These are phyloP conservation scores for Rhizomys pruinosus DNA, from an alignment of 2,113 vertebrate genomes.

Conservation along the genomic window DNA sequence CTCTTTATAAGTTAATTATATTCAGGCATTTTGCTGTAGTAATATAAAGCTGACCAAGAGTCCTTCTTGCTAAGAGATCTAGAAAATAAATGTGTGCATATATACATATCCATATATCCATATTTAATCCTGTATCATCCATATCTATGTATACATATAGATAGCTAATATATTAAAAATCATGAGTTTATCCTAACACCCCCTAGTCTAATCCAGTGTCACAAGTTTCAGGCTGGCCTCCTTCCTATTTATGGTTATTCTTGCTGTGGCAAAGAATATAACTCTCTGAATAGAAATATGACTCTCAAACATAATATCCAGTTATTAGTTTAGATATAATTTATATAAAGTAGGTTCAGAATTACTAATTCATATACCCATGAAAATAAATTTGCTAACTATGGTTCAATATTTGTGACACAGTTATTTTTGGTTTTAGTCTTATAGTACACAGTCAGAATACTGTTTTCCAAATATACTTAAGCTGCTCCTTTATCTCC, in stretches of 20 bases:
- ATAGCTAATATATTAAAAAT: not conserved
- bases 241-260: not conserved
- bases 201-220: not conserved
- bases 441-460: not conserved
- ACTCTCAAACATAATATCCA: not conserved
- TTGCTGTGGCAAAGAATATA: not conserved
- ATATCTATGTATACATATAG: not conserved
- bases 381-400: conserved; percentile 37
- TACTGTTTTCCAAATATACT: not conserved
- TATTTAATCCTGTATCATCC: not conserved
- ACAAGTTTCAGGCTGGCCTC: not conserved
- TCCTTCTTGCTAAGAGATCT: not conserved
- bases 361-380: not conserved
- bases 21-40: not conserved
- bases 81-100: not conserved
- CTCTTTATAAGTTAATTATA: not conserved
- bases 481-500: not conserved
- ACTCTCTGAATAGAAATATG: not conserved
- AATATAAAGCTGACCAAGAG: not conserved
- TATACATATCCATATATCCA: not conserved
- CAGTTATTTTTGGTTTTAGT: conserved; percentile 18
- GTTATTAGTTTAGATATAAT: not conserved
- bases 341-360: conserved; percentile 23
- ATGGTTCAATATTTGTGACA: not conserved
- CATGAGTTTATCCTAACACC: not conserved